Evolutionary conservation across 2,888 invertebrate species (phyloP).

Genomic region (Smittia aterrima): DNA sequence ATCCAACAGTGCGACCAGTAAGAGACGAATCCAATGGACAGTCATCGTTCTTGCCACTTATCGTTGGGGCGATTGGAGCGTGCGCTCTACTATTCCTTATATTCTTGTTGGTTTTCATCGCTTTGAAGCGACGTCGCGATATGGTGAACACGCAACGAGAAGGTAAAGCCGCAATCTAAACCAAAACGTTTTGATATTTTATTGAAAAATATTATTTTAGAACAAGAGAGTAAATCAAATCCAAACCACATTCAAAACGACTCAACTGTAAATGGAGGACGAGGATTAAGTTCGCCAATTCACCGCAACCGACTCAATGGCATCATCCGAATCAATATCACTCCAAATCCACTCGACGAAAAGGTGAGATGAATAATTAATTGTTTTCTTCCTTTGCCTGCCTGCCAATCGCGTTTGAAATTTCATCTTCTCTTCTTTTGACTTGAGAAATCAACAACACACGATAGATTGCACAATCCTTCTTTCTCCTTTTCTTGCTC

Average conservation of each 20-base stretch:
- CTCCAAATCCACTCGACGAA: slow-evolving; percentile 50
- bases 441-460: neutral
- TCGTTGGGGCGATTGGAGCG: slow-evolving; percentile 52
- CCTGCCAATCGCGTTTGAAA: neutral
- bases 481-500: neutral
- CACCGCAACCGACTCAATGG: slow-evolving; percentile 51
- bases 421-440: neutral
- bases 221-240: slow-evolving; percentile 52
- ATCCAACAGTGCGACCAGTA: slow-evolving; percentile 47
- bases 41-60: slow-evolving; percentile 50
- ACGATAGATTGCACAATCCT: neutral
- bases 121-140: slow-evolving; percentile 49
- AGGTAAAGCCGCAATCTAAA: slow-evolving; percentile 46
- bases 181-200: neutral
- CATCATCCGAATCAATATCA: slow-evolving; percentile 53
- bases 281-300: slow-evolving; percentile 44
- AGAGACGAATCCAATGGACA: slow-evolving; percentile 46
- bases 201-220: slow-evolving; percentile 43
- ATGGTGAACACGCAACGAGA: slow-evolving; percentile 48
- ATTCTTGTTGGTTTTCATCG: slow-evolving; percentile 50
- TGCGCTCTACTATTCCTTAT: slow-evolving; percentile 50
- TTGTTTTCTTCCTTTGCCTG: neutral
- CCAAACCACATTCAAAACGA: slow-evolving; percentile 54
- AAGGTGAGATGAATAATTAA: slow-evolving; percentile 40
- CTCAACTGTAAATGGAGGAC: slow-evolving; percentile 46